Evolutionary conservation across 1,140 invertebrate genomes (phyloP).

Genomic region (Heterodera schachtii): DNA sequence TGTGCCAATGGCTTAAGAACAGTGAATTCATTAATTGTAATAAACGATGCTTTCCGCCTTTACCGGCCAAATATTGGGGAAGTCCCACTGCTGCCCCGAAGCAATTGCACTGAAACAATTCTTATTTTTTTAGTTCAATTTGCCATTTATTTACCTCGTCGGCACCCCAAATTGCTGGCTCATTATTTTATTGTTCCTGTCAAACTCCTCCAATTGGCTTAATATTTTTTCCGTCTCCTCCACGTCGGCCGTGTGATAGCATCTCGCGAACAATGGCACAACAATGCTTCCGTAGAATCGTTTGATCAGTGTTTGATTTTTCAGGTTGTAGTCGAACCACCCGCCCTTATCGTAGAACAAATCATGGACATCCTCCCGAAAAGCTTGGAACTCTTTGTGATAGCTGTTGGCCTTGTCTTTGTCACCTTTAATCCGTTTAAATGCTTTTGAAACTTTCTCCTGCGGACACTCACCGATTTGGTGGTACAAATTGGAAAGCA

Average conservation of each 20-base stretch:
- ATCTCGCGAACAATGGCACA: conserved; percentile 27
- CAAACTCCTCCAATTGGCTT: conserved; percentile 5
- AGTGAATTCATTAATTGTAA: background rate
- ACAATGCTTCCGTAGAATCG: conserved; percentile 20
- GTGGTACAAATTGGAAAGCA: too few relatives aligned
- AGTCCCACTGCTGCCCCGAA: conserved; percentile 20
- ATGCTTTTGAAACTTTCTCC: too few relatives aligned
- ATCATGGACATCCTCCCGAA: conserved; percentile 4
- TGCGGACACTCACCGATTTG: too few relatives aligned
- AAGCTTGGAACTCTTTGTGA: background rate
- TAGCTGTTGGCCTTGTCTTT: background rate
- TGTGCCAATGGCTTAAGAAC: conserved; percentile 4
- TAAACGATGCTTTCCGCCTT: background rate
- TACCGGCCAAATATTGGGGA: conserved; percentile 29
- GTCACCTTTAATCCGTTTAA: background rate
- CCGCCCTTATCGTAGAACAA: conserved; percentile 2
- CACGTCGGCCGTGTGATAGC: background rate
- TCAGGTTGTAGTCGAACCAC: conserved; percentile 21
- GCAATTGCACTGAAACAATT: background rate
- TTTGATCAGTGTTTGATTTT: background rate
- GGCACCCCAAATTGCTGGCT: conserved; percentile 14
- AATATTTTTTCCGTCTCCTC: conserved; percentile 8
- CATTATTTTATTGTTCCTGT: conserved; percentile 1
- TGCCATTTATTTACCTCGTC: conserved; percentile 26
- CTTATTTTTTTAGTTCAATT: background rate